Percentiles rank a stretch among this genome's conserved stretches.
Conservation (phyloP, 1,140 invertebrate genomes). For the Samia ricini region DNA sequence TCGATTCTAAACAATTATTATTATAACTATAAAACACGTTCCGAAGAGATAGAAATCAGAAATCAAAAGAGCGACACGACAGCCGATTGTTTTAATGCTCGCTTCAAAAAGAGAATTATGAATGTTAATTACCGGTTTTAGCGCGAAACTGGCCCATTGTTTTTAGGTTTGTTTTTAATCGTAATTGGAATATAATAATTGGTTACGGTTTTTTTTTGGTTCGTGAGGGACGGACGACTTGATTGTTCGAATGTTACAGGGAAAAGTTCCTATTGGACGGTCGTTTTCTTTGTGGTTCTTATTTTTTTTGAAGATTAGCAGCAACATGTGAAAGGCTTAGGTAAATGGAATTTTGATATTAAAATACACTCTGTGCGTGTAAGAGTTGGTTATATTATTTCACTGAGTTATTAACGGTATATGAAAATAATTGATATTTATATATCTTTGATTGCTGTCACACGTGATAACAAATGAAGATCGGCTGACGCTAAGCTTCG, state of each 20-base stretch:
- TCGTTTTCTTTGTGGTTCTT: neutral
- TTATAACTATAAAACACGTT: no score
- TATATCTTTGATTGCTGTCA: no score
- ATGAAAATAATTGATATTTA: no score
- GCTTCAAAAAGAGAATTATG: constrained; percentile 14
- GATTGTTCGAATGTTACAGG: neutral
- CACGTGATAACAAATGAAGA: no score
- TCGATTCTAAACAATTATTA: neutral
- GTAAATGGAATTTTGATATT: no score
- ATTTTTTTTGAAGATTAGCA: neutral
- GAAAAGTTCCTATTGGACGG: neutral
- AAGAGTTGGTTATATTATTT: no score
- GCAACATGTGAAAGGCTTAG: no score
- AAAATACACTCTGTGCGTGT: no score
- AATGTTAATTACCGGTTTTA: constrained; percentile 12
- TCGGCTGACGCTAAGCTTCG: no score
- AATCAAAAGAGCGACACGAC: neutral
- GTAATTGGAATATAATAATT: constrained; percentile 11
- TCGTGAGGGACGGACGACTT: neutral
- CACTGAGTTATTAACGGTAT: no score
- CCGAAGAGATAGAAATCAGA: neutral
- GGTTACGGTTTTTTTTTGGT: neutral
- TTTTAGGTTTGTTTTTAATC: constrained; percentile 1
- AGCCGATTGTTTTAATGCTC: constrained; percentile 8
- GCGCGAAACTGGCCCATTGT: constrained; percentile 11